These are phyloP conservation scores for Microtus pennsylvanicus DNA, from an alignment of 2,113 vertebrate species.

Conservation along the genomic window DNA sequence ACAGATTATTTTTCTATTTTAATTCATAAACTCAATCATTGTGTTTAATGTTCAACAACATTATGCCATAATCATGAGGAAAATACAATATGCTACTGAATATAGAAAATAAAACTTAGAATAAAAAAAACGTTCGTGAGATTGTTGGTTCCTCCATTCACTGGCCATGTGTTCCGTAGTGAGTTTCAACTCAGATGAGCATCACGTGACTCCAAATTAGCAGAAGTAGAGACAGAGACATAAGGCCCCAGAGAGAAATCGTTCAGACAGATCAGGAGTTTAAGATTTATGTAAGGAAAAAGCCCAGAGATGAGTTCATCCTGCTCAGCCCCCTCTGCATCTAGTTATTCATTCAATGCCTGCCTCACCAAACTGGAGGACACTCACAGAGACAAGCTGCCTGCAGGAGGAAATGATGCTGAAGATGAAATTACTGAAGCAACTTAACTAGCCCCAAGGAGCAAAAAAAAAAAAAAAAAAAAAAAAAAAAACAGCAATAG, in stretches of 20 bases:
- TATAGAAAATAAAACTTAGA: no score
- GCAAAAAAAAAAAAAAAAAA: not conserved
- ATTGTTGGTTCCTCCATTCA: not conserved
- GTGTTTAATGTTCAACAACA: not conserved
- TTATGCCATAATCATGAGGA: not conserved
- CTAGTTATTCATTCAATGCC: not conserved
- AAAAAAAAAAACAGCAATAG: not conserved
- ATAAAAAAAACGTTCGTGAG: not conserved
- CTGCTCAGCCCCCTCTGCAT: not conserved
- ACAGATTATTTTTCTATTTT: not conserved
- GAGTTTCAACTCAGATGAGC: not conserved
- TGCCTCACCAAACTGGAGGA: not conserved
- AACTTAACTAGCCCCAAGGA: not conserved
- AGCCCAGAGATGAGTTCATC: accelerated
- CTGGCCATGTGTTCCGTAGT: not conserved
- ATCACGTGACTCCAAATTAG: not conserved
- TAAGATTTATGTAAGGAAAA: not conserved
- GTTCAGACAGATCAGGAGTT: not conserved
- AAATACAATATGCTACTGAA: not conserved
- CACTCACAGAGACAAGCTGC: not conserved
- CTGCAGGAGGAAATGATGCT: not conserved
- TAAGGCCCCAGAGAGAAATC: not conserved
- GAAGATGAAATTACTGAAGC: not conserved
- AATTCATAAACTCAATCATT: not conserved
- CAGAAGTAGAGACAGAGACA: not conserved